phyloP scores from a whole-genome alignment of 2,797 vertebrate genomes.

The Sebastes miniatus region DNA sequence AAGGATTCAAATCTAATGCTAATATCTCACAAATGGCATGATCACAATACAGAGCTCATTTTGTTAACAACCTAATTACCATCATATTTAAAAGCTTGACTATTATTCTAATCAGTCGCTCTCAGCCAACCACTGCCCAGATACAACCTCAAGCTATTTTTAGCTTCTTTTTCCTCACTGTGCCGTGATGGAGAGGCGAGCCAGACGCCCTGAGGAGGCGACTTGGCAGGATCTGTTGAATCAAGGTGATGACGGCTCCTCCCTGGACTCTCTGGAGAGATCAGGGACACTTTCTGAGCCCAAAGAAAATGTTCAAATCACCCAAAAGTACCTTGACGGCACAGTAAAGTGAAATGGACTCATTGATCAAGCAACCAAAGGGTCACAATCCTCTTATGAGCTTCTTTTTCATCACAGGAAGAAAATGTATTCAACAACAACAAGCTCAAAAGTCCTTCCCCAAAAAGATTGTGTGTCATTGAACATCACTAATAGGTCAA shows the following conservation, averaged over 20 bases:
- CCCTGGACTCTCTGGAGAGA: neutral
- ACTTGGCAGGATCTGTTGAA: conserved; percentile 18
- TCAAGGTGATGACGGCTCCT: conserved; percentile 37
- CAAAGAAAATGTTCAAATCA: neutral
- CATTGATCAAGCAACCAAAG: neutral
- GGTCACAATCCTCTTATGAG: neutral
- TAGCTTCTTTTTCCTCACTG: conserved; percentile 1
- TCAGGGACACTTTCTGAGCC: neutral
- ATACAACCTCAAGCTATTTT: conserved; percentile 53
- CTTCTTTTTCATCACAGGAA: neutral
- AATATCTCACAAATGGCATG: neutral
- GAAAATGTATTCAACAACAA: too few relatives aligned
- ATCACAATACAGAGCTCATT: neutral
- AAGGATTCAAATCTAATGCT: neutral
- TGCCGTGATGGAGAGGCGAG: conserved; percentile 4
- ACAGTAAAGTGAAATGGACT: neutral
- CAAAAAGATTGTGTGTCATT: neutral
- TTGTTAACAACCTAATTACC: neutral
- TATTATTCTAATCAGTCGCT: neutral
- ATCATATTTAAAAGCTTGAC: neutral
- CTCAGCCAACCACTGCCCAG: conserved; percentile 23
- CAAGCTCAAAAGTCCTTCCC: too few relatives aligned
- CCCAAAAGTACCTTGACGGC: neutral
- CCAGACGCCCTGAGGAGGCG: conserved; percentile 26
- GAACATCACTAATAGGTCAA: too few relatives aligned